A percentile compares a stretch with the other conserved stretches of the same genome.
Conservation (phyloP, 2,113 vertebrate genomes). For the Neolamprologus longior region DNA sequence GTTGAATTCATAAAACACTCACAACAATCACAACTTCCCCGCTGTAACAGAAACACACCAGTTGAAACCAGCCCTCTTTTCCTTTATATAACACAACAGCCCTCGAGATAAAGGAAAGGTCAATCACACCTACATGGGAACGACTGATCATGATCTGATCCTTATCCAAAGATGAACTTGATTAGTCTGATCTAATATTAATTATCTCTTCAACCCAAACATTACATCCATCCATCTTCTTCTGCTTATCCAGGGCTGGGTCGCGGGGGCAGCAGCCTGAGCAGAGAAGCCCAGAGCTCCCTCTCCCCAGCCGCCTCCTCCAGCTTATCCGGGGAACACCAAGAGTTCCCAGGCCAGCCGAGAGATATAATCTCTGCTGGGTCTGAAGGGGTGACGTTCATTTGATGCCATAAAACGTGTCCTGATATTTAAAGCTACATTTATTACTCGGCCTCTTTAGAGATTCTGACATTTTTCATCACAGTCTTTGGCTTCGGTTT, state of each 20-base stretch:
- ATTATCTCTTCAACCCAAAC: background rate
- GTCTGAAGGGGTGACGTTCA: background rate
- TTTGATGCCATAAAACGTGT: background rate
- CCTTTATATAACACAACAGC: accelerated
- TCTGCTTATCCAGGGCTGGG: background rate
- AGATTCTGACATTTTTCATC: background rate
- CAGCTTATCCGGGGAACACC: background rate
- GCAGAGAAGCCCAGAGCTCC: background rate
- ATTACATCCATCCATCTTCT: background rate
- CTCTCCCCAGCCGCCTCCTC: accelerated
- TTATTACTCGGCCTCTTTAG: background rate
- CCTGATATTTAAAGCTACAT: background rate
- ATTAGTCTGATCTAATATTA: background rate
- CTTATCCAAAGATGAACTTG: background rate
- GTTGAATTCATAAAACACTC: background rate
- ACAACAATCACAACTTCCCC: background rate
- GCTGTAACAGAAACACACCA: accelerated
- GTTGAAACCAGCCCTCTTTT: background rate
- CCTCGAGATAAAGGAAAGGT: background rate
- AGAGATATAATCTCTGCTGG: background rate
- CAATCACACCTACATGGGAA: background rate
- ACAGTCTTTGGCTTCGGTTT: background rate
- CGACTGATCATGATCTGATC: background rate
- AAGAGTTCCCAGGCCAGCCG: background rate
- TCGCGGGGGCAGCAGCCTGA: background rate